Evolutionary conservation across 2,797 vertebrate species (phyloP), one percentile per base, ranked within the genome.

Genomic region (Phoxinus dragarum): DNA sequence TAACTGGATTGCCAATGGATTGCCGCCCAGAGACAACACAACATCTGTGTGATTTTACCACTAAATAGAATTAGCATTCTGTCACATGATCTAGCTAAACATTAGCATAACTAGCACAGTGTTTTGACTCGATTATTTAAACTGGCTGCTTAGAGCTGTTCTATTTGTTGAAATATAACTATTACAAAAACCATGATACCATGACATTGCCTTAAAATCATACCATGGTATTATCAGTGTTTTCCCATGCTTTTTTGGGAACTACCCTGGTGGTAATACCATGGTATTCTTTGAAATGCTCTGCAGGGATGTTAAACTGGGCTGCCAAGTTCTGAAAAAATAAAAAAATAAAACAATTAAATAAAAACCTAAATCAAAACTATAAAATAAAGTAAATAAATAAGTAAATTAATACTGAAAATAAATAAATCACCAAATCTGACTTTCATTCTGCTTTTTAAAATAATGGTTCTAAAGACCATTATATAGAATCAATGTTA

Each of bases 1-100:
- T 78, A 80, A 86, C 72, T 76, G 75, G 40, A 42, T 54, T 76
- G 82, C 77, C 40, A 80, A 80, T 81, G 79, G 68, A 84, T 61
- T 78, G 82, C 82, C 56, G 74, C 44, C 69, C 40, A 83, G 66
- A 68, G 52, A 82, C 27, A 52, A 19, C 68, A 74, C 69, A 85
- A 68, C 74, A 74, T 78, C 73, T 84, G 68, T 83, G 71, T 76
- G 56, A 73, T 76, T 84, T 76, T 76, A 84, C 34, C 16, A 84
- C 34, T 76, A 67, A 84, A 75, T 17, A 52, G 31, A 66, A 83
- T 66, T 49, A 52, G 56, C 42, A 36, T 74, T 82, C 21, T 61
- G 42, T 75, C 56, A 75, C 42, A 74, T 49, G 8, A 67, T 67
- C 42, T 76, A 75, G 59, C 19, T 27, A 75, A 75, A 84, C 19